Percentiles rank a stretch among this genome's conserved stretches.
These are phyloP conservation scores for Pagetopsis macropterus DNA, from an alignment of 2,797 vertebrate genomes.

Conservation along the genomic window DNA sequence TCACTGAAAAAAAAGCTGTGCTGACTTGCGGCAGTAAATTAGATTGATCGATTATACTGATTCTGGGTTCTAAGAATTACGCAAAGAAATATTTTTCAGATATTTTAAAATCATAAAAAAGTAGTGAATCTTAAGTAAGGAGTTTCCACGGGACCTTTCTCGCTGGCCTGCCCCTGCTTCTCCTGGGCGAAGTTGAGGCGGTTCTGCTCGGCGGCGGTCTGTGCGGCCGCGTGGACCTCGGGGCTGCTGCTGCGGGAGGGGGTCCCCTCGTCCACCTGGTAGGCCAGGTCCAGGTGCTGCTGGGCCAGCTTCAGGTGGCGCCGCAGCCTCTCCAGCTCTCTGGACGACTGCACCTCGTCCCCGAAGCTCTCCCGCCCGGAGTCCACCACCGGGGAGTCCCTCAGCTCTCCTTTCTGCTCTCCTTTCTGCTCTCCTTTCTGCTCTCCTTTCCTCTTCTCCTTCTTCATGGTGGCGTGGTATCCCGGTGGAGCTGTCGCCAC, in stretches of 20 bases:
- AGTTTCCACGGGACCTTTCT: slow-evolving; percentile 72
- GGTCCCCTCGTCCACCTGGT: slow-evolving; percentile 80
- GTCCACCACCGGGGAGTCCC: slow-evolving; percentile 73
- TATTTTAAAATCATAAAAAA: too few species aligned
- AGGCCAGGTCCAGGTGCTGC: slow-evolving; percentile 89
- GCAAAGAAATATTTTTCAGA: too few species aligned
- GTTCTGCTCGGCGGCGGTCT: slow-evolving; percentile 88
- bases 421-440: slow-evolving; percentile 80
- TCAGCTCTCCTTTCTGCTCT: slow-evolving; percentile 77
- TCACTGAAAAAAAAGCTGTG: not conserved
- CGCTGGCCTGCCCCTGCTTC: slow-evolving; percentile 81
- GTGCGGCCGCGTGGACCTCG: slow-evolving; percentile 80
- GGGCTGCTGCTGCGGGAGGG: slow-evolving; percentile 88
- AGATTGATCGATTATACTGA: not conserved
- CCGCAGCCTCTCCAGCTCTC: slow-evolving; percentile 84
- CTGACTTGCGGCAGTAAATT: not conserved
- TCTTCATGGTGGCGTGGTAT: slow-evolving; percentile 87
- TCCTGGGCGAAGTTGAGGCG: slow-evolving; percentile 91
- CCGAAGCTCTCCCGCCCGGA: slow-evolving; percentile 76
- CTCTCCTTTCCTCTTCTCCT: slow-evolving; percentile 78
- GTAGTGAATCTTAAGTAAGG: too few species aligned
- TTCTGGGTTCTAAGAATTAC: not conserved
- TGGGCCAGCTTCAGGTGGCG: slow-evolving; percentile 89
- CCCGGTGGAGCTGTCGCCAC: slow-evolving; percentile 82
- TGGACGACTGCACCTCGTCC: slow-evolving; percentile 68